phyloP scores from a whole-genome alignment of 2,888 invertebrate genomes.

The Lumbricus terrestris region DNA sequence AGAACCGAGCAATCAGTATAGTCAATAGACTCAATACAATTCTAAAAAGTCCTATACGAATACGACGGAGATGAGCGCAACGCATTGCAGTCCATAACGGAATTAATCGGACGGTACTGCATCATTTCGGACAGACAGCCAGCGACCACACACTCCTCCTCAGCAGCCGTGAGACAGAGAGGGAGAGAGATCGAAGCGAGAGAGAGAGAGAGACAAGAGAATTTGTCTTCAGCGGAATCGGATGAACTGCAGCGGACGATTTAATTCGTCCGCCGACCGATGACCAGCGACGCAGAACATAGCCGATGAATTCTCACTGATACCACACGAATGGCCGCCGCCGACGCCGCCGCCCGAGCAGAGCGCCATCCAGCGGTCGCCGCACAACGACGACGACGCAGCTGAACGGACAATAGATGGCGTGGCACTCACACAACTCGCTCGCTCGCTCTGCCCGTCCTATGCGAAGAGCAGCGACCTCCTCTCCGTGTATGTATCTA shows the following conservation, averaged over 20 bases:
- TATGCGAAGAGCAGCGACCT: too few species aligned
- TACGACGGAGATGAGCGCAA: not conserved
- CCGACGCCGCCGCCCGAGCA: not conserved
- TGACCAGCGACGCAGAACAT: conserved; percentile 3
- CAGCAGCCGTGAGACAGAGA: not conserved
- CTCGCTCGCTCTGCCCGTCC: not conserved
- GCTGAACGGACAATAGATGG: not conserved
- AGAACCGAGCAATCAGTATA: too few species aligned
- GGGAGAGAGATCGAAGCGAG: too few species aligned
- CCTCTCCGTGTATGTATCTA: not conserved
- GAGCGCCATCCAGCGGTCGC: not conserved
- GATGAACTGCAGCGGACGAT: not conserved
- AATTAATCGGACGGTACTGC: not conserved
- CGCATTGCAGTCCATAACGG: not conserved
- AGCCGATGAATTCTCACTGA: not conserved
- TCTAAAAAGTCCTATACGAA: not conserved
- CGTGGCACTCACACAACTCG: not conserved
- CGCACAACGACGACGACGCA: too few species aligned
- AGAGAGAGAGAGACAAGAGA: too few species aligned
- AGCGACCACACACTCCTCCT: too few species aligned
- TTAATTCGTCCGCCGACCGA: not conserved
- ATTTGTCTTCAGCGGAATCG: not conserved
- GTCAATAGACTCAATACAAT: not conserved
- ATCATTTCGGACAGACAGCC: not conserved
- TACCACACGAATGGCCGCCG: too few species aligned